Percentiles rank a stretch among this genome's conserved stretches.
These are phyloP conservation scores for Sandelia bainsii DNA, from an alignment of 2,797 vertebrate species.

Conservation along the genomic window DNA sequence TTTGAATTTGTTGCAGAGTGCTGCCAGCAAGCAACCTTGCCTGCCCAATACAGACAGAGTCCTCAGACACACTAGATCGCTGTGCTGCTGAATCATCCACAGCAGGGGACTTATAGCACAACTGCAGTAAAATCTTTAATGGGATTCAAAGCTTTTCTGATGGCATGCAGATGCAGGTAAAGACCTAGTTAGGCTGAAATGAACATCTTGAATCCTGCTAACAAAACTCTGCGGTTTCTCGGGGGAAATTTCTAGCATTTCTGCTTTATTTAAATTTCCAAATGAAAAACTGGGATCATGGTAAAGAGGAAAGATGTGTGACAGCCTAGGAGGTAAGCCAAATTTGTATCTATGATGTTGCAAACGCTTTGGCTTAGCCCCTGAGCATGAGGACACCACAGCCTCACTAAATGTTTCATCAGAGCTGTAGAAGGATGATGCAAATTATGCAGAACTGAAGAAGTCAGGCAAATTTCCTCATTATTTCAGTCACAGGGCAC, in stretches of 20 bases:
- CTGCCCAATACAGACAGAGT: slow-evolving; percentile 28
- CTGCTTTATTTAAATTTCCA: slow-evolving; percentile 23
- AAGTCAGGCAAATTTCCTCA: slow-evolving; percentile 33
- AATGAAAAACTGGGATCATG: not conserved
- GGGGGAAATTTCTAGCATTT: slow-evolving; percentile 12
- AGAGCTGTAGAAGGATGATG: slow-evolving; percentile 54
- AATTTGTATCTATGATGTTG: slow-evolving; percentile 43
- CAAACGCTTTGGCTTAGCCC: slow-evolving; percentile 33
- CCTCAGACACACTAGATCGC: slow-evolving; percentile 24
- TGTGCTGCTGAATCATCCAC: slow-evolving; percentile 69
- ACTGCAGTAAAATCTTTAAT: slow-evolving; percentile 62
- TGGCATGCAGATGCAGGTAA: slow-evolving; percentile 44
- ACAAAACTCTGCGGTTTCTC: slow-evolving; percentile 22
- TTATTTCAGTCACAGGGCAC: slow-evolving; percentile 26
- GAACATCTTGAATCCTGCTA: slow-evolving; percentile 7
- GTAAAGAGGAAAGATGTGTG: slow-evolving; percentile 23
- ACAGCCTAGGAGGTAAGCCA: slow-evolving; percentile 32
- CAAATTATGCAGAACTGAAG: slow-evolving; percentile 56
- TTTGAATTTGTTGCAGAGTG: slow-evolving; percentile 11
- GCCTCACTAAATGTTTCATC: slow-evolving; percentile 65
- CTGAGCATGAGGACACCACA: slow-evolving; percentile 35
- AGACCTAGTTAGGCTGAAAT: slow-evolving; percentile 19
- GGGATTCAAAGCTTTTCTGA: slow-evolving; percentile 37
- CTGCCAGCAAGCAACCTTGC: slow-evolving; percentile 29
- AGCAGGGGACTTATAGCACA: slow-evolving; percentile 40